Evolutionary conservation across 2,888 invertebrate species (phyloP).

Genomic region (Caenorhabditis zanzibari): DNA sequence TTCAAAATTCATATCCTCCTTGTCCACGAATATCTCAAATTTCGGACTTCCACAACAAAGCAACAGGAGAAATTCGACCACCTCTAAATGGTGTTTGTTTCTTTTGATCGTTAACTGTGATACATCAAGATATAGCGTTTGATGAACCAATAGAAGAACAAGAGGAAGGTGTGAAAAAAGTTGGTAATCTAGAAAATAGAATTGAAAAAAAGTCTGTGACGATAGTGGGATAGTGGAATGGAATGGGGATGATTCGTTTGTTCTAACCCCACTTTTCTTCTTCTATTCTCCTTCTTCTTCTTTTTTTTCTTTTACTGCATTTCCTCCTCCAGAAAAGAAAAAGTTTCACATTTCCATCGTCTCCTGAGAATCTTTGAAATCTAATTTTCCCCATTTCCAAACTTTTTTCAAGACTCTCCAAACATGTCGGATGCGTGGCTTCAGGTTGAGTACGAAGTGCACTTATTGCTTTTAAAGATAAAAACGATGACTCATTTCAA

Average conservation of each 20-base stretch:
- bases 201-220: constrained; percentile 4
- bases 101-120: constrained; percentile 11
- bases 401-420: constrained; percentile 42
- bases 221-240: neutral
- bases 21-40: constrained; percentile 25
- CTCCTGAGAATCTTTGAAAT: constrained; percentile 43
- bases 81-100: constrained; percentile 28
- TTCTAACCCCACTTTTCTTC: constrained; percentile 31
- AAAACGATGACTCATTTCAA: neutral
- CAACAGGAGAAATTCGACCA: constrained; percentile 27
- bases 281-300: neutral
- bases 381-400: constrained; percentile 28
- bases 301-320: constrained; percentile 20
- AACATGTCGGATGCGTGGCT: neutral
- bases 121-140: constrained; percentile 11
- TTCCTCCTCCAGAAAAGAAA: constrained; percentile 11
- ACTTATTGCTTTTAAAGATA: constrained; percentile 5
- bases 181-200: constrained; percentile 14
- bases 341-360: constrained; percentile 43
- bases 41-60: constrained; percentile 29
- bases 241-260: constrained; percentile 32
- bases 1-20: constrained; percentile 14
- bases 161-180: constrained; percentile 19
- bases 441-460: constrained; percentile 30
- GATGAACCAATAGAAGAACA: neutral